Percentiles rank a stretch among this genome's conserved stretches.
Conservation (phyloP, 2,113 vertebrate species). For the Scomber japonicus region DNA sequence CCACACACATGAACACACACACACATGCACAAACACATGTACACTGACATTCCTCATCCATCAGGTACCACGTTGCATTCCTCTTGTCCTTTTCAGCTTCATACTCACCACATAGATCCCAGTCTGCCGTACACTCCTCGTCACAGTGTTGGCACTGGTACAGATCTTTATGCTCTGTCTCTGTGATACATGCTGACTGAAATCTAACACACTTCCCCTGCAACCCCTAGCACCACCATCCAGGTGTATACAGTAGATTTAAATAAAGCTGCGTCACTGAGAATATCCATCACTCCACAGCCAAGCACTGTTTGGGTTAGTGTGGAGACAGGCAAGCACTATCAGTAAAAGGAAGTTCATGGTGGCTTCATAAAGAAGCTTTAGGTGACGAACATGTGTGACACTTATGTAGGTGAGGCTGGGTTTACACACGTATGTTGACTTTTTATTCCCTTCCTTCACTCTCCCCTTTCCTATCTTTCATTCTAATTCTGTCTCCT, state of each 20-base stretch:
- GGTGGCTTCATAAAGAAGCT: conserved; percentile 31
- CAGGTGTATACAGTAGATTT: conserved; percentile 15
- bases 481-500: neutral
- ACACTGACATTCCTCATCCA: conserved; percentile 20
- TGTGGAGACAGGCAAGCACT: conserved; percentile 4
- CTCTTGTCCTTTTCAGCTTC: conserved; percentile 12
- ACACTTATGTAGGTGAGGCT: conserved; percentile 1
- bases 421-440: neutral
- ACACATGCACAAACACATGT: conserved; percentile 29
- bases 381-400: conserved; percentile 1
- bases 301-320: conserved; percentile 41
- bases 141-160: conserved; percentile 5
- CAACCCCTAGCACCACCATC: conserved; percentile 26
- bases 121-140: neutral
- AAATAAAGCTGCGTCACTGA: neutral
- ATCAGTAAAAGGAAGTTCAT: neutral
- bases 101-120: conserved; percentile 6
- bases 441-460: conserved; percentile 11
- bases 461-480: neutral
- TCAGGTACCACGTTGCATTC: neutral
- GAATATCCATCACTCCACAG: conserved; percentile 7
- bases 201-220: conserved; percentile 5
- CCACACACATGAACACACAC: conserved; percentile 54
- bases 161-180: conserved; percentile 15
- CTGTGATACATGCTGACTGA: conserved; percentile 27